A percentile compares a stretch with the other conserved stretches of the same genome.
Evolutionary conservation across 2,888 invertebrate species (phyloP).

Genomic region (Leptinotarsa tumamoca): DNA sequence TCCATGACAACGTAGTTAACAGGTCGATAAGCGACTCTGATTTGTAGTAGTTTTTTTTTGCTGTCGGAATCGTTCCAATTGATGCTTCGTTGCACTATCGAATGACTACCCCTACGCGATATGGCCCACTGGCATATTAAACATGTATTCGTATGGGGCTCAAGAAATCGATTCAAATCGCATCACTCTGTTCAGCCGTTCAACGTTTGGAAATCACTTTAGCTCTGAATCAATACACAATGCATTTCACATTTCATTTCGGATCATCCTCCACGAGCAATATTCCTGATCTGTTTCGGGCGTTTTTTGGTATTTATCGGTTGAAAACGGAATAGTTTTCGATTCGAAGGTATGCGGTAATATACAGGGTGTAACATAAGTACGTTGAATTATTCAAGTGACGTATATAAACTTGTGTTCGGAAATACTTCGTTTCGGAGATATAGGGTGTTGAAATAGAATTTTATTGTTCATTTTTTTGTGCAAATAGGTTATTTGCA

Average conservation of each 20-base stretch:
- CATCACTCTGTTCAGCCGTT: constrained; percentile 36
- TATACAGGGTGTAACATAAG: too few species aligned
- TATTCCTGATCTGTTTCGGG: too few species aligned
- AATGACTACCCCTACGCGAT: constrained; percentile 25
- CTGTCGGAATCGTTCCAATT: constrained; percentile 14
- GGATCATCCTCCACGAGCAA: not conserved
- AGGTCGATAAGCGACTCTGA: constrained; percentile 14
- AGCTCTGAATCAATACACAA: constrained; percentile 14
- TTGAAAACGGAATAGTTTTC: too few species aligned
- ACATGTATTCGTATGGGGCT: constrained; percentile 35
- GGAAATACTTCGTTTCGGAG: too few species aligned
- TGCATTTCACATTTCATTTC: constrained; percentile 18
- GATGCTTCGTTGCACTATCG: constrained; percentile 18
- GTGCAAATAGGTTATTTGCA: too few species aligned
- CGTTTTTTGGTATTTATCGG: too few species aligned
- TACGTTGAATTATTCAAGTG: too few species aligned
- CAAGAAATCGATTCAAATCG: constrained; percentile 43
- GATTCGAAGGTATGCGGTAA: too few species aligned
- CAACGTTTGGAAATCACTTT: constrained; percentile 29
- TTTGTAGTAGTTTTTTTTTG: constrained; percentile 16
- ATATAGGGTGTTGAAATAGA: too few species aligned
- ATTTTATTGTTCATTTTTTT: too few species aligned
- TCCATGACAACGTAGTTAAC: constrained; percentile 18
- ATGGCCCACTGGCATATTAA: constrained; percentile 35
- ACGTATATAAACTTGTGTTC: too few species aligned